phyloP scores from a whole-genome alignment of 2,113 vertebrate genomes.

The Xenopus tropicalis region UCB_Xtro_10.0 CM004445.2:123483501-123484000 shows the following conservation, averaged over 20 bases:
- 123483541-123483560: too few relatives aligned
- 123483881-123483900: constrained; percentile 44
- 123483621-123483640: too few relatives aligned
- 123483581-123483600: too few relatives aligned
- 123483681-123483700: constrained; percentile 1
- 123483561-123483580: too few relatives aligned
- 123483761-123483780: constrained; percentile 32
- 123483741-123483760: constrained; percentile 23
- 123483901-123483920: constrained; percentile 49
- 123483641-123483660: background rate
- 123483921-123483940: constrained; percentile 55
- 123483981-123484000: constrained; percentile 48
- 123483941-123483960: constrained; percentile 49
- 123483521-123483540: too few relatives aligned
- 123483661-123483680: constrained; percentile 5
- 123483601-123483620: too few relatives aligned
- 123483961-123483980: constrained; percentile 52
- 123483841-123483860: background rate
- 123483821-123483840: constrained; percentile 45
- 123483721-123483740: constrained; percentile 18
- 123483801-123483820: constrained; percentile 39
- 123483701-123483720: background rate
- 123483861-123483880: constrained; percentile 16
- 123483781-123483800: constrained; percentile 27
- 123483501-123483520: too few relatives aligned